These are phyloP conservation scores for Phoenicopterus ruber DNA, from an alignment of 2,113 vertebrate genomes.

Conservation along the genomic window DNA sequence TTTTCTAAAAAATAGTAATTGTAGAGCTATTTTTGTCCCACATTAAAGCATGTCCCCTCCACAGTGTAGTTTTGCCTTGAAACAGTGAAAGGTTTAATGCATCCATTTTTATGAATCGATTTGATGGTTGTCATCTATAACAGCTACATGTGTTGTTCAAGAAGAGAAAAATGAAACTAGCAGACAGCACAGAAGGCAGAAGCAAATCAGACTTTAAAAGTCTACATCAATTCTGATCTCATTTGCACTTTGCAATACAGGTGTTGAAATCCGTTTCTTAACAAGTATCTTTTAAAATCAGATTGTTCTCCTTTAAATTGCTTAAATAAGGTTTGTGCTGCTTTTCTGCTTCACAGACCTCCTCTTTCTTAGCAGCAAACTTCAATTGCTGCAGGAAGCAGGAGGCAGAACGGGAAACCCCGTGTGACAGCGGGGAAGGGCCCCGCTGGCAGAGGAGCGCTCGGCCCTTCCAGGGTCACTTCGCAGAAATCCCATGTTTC, in stretches of 20 bases:
- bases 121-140: not conserved
- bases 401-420: not conserved
- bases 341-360: not conserved
- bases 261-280: not conserved
- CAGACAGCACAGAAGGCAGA: not conserved
- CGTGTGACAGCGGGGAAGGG: not conserved
- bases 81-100: not conserved
- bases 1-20: not conserved
- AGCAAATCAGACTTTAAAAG: not conserved
- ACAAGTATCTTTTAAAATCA: not conserved
- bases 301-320: not conserved
- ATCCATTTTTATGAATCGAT: not conserved
- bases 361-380: not conserved
- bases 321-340: not conserved
- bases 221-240: not conserved
- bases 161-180: not conserved
- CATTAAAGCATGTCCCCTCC: not conserved
- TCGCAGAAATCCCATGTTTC: not conserved
- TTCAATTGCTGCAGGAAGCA: constrained; percentile 15
- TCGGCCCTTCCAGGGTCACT: not conserved
- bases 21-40: not conserved
- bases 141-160: not conserved
- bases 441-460: not conserved
- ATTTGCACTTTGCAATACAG: not conserved
- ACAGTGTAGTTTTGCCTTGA: not conserved